Conservation (phyloP, 2,888 invertebrate genomes). For the Ormyrus pomaceus region DNA sequence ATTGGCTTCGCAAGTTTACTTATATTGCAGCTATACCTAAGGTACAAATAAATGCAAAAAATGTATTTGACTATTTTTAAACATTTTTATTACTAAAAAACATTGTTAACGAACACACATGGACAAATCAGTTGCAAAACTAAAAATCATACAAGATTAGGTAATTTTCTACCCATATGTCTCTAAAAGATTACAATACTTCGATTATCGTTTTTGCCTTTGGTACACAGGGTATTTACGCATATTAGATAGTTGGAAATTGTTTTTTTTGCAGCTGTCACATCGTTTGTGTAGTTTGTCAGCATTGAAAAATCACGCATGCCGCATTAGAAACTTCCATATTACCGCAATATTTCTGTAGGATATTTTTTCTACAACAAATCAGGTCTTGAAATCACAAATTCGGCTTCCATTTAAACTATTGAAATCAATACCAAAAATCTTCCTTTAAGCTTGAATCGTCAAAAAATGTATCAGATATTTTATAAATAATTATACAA, state of each 20-base stretch:
- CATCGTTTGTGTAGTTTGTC: slow-evolving; percentile 17
- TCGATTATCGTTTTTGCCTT: slow-evolving; percentile 64
- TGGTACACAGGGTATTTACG: slow-evolving; percentile 71
- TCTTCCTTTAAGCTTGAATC: too few relatives aligned
- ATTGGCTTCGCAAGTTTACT: too few relatives aligned
- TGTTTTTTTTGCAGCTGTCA: slow-evolving; percentile 37
- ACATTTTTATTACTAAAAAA: slow-evolving; percentile 78
- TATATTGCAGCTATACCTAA: too few relatives aligned
- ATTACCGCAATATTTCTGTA: slow-evolving; percentile 5
- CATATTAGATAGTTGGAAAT: slow-evolving; percentile 65
- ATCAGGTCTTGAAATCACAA: slow-evolving; percentile 1
- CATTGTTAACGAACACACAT: slow-evolving; percentile 79
- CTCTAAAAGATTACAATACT: slow-evolving; percentile 73
- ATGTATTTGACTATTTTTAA: slow-evolving; percentile 25
- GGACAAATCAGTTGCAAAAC: slow-evolving; percentile 76
- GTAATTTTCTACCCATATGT: slow-evolving; percentile 69
- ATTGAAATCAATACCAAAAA: neutral
- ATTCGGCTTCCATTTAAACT: slow-evolving; percentile 19
- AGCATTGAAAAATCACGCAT: slow-evolving; percentile 40
- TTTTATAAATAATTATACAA: too few relatives aligned
- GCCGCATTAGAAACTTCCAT: slow-evolving; percentile 20
- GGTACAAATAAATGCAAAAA: neutral
- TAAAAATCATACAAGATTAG: slow-evolving; percentile 69
- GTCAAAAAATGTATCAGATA: too few relatives aligned
- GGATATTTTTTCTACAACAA: slow-evolving; percentile 22